Evolutionary conservation across 2,113 vertebrate species (phyloP).

Genomic region (Archocentrus centrarchus): DNA sequence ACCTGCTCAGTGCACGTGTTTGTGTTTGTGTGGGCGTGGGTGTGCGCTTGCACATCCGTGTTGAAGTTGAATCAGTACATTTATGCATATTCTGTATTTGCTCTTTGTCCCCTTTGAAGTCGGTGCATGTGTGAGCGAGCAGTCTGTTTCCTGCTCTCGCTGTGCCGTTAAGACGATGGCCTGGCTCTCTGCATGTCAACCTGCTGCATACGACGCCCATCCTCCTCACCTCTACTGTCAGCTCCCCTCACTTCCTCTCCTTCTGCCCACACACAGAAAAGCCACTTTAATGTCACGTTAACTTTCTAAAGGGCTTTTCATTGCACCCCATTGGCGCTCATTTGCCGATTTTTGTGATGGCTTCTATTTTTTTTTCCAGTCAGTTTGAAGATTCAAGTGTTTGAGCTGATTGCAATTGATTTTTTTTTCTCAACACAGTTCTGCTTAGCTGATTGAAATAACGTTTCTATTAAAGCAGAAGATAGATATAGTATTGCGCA

Average conservation of each 20-base stretch:
- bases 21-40: not conserved
- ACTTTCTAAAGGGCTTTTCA: constrained; percentile 62
- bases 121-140: not conserved
- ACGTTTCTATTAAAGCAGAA: constrained; percentile 8
- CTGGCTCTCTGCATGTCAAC: constrained; percentile 42
- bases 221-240: constrained; percentile 38
- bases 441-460: constrained; percentile 44
- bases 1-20: constrained; percentile 16
- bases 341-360: constrained; percentile 16
- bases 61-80: not conserved
- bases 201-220: constrained; percentile 37
- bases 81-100: not conserved
- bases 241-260: constrained; percentile 57
- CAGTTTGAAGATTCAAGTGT: constrained; percentile 43
- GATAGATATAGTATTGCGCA: not conserved
- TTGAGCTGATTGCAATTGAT: constrained; percentile 56
- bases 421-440: not conserved
- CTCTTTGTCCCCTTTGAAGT: constrained; percentile 32
- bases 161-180: constrained; percentile 19
- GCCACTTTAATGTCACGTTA: constrained; percentile 51
- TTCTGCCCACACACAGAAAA: constrained; percentile 32
- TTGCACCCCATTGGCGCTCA: not conserved
- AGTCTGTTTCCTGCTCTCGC: constrained; percentile 52
- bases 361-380: not conserved
- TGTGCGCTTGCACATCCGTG: not conserved